Evolutionary conservation across 2,888 invertebrate species (phyloP).

Genomic region (Noctua pronuba): DNA sequence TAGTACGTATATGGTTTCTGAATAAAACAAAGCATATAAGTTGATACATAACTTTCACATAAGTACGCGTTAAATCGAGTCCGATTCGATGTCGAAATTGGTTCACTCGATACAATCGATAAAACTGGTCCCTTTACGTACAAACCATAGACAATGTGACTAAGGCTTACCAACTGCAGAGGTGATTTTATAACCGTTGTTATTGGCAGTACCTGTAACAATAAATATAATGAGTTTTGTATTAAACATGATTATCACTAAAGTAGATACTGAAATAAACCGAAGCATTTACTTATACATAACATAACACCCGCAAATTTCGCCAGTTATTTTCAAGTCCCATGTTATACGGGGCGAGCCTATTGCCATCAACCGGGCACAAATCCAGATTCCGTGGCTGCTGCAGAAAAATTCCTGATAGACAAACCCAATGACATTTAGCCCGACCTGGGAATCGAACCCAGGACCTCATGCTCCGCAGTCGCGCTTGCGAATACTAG

Average conservation of each 20-base stretch:
- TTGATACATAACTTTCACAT: slow-evolving; percentile 18
- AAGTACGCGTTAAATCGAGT: neutral
- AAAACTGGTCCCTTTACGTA: slow-evolving; percentile 23
- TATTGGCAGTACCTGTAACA: neutral
- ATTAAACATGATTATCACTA: neutral
- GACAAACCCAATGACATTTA: no score
- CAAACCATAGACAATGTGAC: slow-evolving; percentile 1
- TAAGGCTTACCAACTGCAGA: slow-evolving; percentile 5
- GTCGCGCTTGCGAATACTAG: no score
- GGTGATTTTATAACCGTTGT: neutral
- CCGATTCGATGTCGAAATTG: slow-evolving; percentile 30
- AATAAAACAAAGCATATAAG: neutral
- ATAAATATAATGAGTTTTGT: neutral
- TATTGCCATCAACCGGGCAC: no score
- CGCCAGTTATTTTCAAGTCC: no score
- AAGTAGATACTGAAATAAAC: neutral
- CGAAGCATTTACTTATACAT: no score
- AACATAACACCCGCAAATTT: no score
- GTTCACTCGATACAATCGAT: slow-evolving; percentile 16
- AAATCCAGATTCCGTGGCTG: no score
- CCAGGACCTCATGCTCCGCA: no score
- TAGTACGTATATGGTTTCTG: neutral
- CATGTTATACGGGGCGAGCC: no score
- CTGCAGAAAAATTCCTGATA: no score
- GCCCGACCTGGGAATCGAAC: no score